These are phyloP conservation scores for Solea solea DNA, from an alignment of 2,113 vertebrate genomes.

Conservation along the genomic window DNA sequence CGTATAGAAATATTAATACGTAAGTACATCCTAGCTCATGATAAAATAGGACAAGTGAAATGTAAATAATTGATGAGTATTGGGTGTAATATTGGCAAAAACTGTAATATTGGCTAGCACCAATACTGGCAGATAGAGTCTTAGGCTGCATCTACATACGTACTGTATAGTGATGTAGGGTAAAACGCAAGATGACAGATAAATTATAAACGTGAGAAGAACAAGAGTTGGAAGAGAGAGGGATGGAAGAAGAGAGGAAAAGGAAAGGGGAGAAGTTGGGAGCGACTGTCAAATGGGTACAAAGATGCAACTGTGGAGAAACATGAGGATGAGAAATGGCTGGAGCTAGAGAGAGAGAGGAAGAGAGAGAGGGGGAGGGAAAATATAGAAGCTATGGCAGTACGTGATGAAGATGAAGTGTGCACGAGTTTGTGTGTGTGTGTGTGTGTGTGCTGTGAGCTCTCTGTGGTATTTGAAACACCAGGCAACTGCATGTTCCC, in stretches of 20 bases:
- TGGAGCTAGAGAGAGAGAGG: neutral
- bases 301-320: constrained; percentile 30
- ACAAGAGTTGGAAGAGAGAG: neutral
- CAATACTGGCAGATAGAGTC: neutral
- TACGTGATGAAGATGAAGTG: constrained; percentile 14
- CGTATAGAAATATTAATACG: neutral
- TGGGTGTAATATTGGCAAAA: no score
- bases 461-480: constrained; percentile 50
- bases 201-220: neutral
- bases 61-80: no score
- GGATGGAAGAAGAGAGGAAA: neutral
- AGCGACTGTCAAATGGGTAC: constrained; percentile 24
- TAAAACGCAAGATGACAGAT: constrained; percentile 4
- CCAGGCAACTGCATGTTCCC: constrained; percentile 38
- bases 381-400: neutral
- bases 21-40: no score
- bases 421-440: constrained; percentile 12
- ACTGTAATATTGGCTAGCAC: no score
- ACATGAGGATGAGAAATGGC: neutral
- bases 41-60: no score
- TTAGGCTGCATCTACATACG: neutral
- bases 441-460: constrained; percentile 17
- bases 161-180: neutral
- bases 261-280: neutral
- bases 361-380: neutral